Evolutionary conservation across 1,140 invertebrate genomes (phyloP).

Genomic region (Bicyclus anynana): DNA sequence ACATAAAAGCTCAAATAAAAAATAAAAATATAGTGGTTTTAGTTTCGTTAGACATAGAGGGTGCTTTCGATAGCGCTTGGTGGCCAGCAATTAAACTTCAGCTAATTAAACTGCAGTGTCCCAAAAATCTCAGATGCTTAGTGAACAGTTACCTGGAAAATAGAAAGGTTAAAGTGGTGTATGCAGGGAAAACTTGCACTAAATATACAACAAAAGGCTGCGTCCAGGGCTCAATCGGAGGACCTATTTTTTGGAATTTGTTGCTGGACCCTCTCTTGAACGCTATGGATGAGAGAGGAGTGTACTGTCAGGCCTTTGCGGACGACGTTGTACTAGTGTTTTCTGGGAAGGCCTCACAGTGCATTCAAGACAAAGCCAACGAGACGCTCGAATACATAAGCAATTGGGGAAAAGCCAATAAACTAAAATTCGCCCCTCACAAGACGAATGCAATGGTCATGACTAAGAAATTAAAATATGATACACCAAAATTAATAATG

Average conservation of each 20-base stretch:
- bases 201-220: not conserved
- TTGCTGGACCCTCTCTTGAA: not conserved
- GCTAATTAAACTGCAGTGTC: not conserved
- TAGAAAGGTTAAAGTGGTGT: not conserved
- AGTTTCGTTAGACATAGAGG: conserved; percentile 12
- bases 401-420: no score
- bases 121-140: not conserved
- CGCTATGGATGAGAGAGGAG: not conserved
- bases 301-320: not conserved
- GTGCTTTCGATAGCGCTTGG: conserved; percentile 11
- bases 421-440: no score
- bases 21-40: not conserved
- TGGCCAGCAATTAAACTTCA: not conserved
- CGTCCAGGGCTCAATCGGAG: not conserved
- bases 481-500: no score
- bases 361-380: no score
- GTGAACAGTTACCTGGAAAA: not conserved
- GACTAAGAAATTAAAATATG: no score
- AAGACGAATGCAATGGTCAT: no score
- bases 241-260: not conserved
- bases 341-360: no score
- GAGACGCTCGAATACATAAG: no score
- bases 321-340: not conserved
- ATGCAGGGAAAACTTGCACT: not conserved
- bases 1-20: not conserved